Percentiles rank a stretch among this genome's conserved stretches.
Evolutionary conservation across 1,140 invertebrate species (phyloP).

Genomic region (Caenorhabditis brenneri): DNA sequence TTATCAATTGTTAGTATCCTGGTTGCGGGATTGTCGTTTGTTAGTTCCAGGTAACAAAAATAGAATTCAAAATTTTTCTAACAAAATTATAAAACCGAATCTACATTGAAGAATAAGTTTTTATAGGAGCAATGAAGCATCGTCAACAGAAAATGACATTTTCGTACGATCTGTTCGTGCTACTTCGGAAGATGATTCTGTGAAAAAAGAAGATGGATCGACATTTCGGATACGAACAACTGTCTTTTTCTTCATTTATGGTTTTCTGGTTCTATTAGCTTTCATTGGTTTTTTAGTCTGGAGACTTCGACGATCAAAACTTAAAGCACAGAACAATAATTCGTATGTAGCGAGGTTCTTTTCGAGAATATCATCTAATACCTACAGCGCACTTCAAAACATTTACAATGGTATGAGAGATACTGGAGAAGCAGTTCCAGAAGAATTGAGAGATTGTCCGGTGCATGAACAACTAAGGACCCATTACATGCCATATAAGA

Average conservation of each 20-base stretch:
- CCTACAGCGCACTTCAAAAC: background rate
- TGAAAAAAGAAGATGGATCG: background rate
- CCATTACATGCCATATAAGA: background rate
- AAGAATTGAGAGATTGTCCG: background rate
- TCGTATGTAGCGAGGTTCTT: background rate
- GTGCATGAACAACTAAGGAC: background rate
- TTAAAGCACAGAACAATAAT: background rate
- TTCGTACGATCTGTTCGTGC: background rate
- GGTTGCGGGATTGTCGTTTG: too few relatives aligned
- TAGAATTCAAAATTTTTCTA: too few relatives aligned
- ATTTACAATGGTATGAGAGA: background rate
- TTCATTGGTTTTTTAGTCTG: background rate
- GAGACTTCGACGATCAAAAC: background rate
- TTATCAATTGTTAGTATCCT: too few relatives aligned
- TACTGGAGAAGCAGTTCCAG: background rate
- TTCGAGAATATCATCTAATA: background rate
- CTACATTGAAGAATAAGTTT: too few relatives aligned
- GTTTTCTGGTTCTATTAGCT: background rate
- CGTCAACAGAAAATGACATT: too few relatives aligned
- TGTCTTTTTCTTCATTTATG: conserved; percentile 12
- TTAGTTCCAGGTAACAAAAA: too few relatives aligned
- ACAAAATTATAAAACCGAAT: too few relatives aligned
- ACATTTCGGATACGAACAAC: background rate
- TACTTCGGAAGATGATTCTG: background rate
- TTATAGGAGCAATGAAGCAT: too few relatives aligned